Base-by-base conservation (phyloP, 2,113 vertebrate species). In the Sapayoa aenigma region DNA sequence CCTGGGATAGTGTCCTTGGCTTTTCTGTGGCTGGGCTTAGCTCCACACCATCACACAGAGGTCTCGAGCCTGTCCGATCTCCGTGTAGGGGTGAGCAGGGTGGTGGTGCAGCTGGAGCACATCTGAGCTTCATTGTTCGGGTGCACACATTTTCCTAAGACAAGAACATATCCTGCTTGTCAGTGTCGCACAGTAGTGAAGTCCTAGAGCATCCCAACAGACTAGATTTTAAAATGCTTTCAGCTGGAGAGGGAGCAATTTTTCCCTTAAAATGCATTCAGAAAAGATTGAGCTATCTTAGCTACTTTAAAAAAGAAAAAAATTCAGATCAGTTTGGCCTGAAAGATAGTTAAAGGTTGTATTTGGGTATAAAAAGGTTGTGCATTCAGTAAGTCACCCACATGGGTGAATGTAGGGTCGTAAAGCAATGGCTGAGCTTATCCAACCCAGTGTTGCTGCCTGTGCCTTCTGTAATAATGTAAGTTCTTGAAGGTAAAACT, bases 11-110 rank as follows among this genome's bases (percentile, higher is more conserved):
- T 14, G 24, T 78, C 35, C 31, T 52, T 66, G 25, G 27, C 27
- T 82, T 0, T 84, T 9, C 46, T 46, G 7, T 41, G 33, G 25
- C 46, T 41, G 8, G 41, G 11, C 41, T 69, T 58, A 12, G 6
- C 31, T 73, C 30, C 59, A 22, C 14, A 18, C 22, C 16, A 2
- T 44, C 0, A 1, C 41, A 4, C 46, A 25, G 49, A 25, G 19
- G 18, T 47, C 28, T 27, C 6, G 60, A 67, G 50, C 44, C 47
- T 47, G 33, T 42, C 3, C 0, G 0, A 15, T 63, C 15, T 74
- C 9, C 0, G 6, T 14, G 67, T 37, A 17, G 37, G 0, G 3
- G 24, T 20, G 55, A 55, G 47, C 2, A 4, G 7, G 4, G 4
- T 30, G 31, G 18, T 66, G 42, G 8, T 84, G 67, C 19, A 50